Conservation (phyloP, 2,888 invertebrate species). For the Xiphydria camelus region DNA sequence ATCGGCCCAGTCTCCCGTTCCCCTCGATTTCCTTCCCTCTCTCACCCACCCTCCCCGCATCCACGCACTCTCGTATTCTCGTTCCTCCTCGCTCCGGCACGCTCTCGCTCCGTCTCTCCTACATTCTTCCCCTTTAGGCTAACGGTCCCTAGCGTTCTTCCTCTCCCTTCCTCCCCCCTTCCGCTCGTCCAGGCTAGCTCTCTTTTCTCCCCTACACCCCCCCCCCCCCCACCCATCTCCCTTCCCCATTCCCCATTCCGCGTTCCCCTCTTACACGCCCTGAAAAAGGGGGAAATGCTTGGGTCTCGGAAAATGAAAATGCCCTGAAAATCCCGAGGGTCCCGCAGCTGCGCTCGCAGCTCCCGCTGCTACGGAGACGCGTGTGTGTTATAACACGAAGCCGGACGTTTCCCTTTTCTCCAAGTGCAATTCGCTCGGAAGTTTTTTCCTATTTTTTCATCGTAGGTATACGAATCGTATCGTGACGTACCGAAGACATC, state of each 20-base stretch:
- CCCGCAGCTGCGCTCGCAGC: too few species aligned
- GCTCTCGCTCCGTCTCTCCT: too few species aligned
- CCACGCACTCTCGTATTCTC: background rate
- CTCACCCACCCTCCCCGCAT: background rate
- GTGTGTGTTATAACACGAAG: too few species aligned
- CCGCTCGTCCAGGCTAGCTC: background rate
- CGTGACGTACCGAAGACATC: too few species aligned
- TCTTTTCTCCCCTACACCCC: background rate
- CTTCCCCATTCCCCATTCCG: background rate
- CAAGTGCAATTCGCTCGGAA: background rate
- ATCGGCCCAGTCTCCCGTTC: background rate
- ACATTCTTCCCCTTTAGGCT: too few species aligned
- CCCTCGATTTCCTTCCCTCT: slow-evolving; percentile 8
- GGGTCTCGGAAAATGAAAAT: slow-evolving; percentile 23
- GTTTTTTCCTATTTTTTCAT: too few species aligned
- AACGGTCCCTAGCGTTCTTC: background rate
- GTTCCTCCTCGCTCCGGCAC: background rate
- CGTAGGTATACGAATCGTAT: too few species aligned
- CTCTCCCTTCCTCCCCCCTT: background rate
- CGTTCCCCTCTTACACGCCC: background rate
- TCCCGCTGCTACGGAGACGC: slow-evolving; percentile 16
- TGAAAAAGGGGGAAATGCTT: background rate
- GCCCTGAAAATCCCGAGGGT: slow-evolving; percentile 23
- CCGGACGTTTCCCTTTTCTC: too few species aligned
- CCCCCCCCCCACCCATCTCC: too few species aligned